A percentile compares a stretch with the other conserved stretches of the same genome.
Conservation (phyloP, 2,797 vertebrate genomes). For the Antennarius maculatus region DNA sequence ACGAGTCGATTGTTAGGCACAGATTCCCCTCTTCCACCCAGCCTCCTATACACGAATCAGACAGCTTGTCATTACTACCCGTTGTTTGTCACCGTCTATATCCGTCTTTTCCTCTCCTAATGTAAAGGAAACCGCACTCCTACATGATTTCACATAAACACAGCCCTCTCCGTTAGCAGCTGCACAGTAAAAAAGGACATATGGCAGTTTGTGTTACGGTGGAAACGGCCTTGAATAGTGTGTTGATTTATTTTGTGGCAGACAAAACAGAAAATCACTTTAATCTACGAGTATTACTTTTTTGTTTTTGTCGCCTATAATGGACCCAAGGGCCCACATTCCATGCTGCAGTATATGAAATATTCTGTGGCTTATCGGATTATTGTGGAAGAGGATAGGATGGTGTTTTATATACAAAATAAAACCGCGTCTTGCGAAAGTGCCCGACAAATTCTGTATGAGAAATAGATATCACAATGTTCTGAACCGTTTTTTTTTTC, state of each 20-base stretch:
- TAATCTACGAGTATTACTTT: constrained; percentile 17
- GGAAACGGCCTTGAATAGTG: constrained; percentile 28
- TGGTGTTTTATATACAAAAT: no score
- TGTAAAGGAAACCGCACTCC: constrained; percentile 48
- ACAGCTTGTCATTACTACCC: constrained; percentile 51
- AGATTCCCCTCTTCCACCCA: constrained; percentile 14
- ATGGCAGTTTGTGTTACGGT: constrained; percentile 16
- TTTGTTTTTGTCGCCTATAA: constrained; percentile 5
- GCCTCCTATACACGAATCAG: constrained; percentile 10
- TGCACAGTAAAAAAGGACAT: constrained; percentile 27
- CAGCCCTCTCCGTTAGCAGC: constrained; percentile 20
- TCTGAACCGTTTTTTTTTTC: no score
- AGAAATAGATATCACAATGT: no score
- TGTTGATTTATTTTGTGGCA: constrained; percentile 15
- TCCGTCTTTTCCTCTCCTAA: constrained; percentile 35
- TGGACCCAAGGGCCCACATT: not conserved
- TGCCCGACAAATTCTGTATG: no score
- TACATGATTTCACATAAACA: constrained; percentile 46
- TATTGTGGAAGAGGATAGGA: not conserved
- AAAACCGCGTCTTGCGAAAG: no score
- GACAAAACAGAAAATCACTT: constrained; percentile 26
- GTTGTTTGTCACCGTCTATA: constrained; percentile 42
- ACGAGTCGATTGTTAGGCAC: constrained; percentile 39
- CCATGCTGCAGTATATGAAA: constrained; percentile 10
- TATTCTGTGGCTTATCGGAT: constrained; percentile 4